Conservation (phyloP, 2,113 vertebrate species). For the Amia ocellicauda region DNA sequence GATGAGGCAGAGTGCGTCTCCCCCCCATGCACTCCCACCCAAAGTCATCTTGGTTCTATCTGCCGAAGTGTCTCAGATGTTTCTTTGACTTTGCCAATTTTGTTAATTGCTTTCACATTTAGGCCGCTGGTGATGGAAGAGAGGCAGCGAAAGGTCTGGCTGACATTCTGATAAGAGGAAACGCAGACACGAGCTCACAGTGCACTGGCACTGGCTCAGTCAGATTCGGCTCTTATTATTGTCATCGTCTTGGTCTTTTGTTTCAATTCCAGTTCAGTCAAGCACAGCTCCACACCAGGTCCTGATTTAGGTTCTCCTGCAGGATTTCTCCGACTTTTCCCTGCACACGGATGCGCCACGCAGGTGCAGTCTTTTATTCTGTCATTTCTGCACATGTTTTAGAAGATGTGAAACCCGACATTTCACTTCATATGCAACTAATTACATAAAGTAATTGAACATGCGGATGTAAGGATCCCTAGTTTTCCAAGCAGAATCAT, state of each 20-base stretch:
- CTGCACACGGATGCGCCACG: background rate
- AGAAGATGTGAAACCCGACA: too few relatives aligned
- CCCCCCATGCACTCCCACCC: background rate
- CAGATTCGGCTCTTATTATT: conserved; percentile 11
- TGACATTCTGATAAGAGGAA: conserved; percentile 54
- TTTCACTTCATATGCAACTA: too few relatives aligned
- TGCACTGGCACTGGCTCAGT: conserved; percentile 27
- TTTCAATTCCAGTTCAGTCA: conserved; percentile 56
- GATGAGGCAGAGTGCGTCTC: background rate
- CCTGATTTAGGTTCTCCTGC: conserved; percentile 47
- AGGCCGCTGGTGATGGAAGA: conserved; percentile 47
- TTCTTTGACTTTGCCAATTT: conserved; percentile 51
- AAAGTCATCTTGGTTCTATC: background rate
- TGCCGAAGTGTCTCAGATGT: conserved; percentile 40
- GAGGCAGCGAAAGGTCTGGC: conserved; percentile 46
- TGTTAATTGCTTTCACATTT: conserved; percentile 61
- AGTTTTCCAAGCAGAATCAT: too few relatives aligned
- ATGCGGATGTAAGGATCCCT: too few relatives aligned
- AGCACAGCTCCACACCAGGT: conserved; percentile 46
- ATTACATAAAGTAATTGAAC: too few relatives aligned
- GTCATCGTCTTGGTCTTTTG: conserved; percentile 42
- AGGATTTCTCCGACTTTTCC: conserved; percentile 29
- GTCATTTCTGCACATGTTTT: background rate
- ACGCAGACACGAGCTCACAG: conserved; percentile 36
- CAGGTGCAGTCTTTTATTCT: background rate